Conservation (phyloP, 2,113 vertebrate species). For the Syngnathus typhle region DNA sequence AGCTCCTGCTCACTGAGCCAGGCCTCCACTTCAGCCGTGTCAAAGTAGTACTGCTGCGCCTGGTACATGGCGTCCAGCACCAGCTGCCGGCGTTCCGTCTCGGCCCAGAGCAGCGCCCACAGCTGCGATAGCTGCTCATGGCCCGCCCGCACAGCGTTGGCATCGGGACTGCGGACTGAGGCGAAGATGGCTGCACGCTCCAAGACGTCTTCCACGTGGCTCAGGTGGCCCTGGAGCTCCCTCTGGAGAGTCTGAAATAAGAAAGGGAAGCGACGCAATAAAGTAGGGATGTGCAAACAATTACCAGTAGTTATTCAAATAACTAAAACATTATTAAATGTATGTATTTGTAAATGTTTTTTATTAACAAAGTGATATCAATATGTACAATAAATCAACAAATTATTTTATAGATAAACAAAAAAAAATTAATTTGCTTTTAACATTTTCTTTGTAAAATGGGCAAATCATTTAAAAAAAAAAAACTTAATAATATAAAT, state of each 20-base stretch:
- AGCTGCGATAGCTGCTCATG: conserved; percentile 75
- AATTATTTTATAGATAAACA: no score
- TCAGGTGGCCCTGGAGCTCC: conserved; percentile 82
- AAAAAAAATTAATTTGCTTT: no score
- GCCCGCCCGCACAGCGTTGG: conserved; percentile 69
- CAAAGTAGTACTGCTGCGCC: conserved; percentile 89
- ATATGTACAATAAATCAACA: no score
- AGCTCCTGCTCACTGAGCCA: conserved; percentile 94
- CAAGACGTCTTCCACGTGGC: conserved; percentile 80
- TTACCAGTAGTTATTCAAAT: no score
- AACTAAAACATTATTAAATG: no score
- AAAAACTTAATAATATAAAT: background rate
- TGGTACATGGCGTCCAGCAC: conserved; percentile 84
- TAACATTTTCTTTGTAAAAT: no score
- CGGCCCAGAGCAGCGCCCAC: conserved; percentile 76
- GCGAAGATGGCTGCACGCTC: conserved; percentile 76
- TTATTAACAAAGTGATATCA: no score
- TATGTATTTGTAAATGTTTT: no score
- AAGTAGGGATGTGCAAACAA: background rate
- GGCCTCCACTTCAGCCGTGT: conserved; percentile 85
- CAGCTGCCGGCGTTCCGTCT: conserved; percentile 81
- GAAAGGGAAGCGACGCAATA: background rate
- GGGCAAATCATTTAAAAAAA: background rate
- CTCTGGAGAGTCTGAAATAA: conserved; percentile 76
- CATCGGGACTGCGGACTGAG: conserved; percentile 79